phyloP scores from a whole-genome alignment of 2,797 vertebrate species.

The Mus minutoides region DNA sequence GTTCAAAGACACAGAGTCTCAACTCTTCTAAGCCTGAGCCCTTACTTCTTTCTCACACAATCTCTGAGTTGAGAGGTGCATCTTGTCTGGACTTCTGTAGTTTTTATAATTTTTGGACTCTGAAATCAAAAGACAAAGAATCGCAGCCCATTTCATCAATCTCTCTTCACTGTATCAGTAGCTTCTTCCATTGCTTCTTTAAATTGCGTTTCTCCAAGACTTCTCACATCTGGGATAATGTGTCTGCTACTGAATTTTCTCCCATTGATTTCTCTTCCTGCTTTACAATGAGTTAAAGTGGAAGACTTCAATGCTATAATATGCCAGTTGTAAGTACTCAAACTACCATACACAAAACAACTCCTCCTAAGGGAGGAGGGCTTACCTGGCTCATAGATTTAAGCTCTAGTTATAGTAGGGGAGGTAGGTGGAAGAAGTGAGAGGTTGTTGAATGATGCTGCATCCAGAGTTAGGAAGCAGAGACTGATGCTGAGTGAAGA shows the following conservation, averaged over 20 bases:
- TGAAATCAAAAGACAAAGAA: not conserved
- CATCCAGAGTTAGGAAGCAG: not conserved
- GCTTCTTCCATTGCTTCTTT: not conserved
- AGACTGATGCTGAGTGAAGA: not conserved
- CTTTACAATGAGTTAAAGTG: slow-evolving; percentile 40
- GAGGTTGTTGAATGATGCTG: not conserved
- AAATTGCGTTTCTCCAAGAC: not conserved
- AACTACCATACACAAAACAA: slow-evolving; percentile 32
- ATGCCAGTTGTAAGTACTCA: slow-evolving; percentile 13
- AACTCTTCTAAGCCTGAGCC: not conserved
- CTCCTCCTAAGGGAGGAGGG: not conserved
- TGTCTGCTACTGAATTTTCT: slow-evolving; percentile 31
- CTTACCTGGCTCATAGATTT: not conserved
- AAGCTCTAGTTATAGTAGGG: not conserved
- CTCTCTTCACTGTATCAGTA: not conserved
- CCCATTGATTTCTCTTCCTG: slow-evolving; percentile 54
- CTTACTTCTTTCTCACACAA: not conserved
- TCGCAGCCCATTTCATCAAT: not conserved
- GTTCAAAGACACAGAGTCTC: not conserved
- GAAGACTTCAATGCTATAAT: not conserved
- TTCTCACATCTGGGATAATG: not conserved
- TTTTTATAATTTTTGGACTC: not conserved
- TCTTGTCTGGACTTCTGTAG: not conserved
- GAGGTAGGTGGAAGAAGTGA: too few species aligned
- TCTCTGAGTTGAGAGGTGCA: not conserved